phyloP scores from a whole-genome alignment of 2,888 invertebrate genomes.

The Chymomyza amoena region DNA sequence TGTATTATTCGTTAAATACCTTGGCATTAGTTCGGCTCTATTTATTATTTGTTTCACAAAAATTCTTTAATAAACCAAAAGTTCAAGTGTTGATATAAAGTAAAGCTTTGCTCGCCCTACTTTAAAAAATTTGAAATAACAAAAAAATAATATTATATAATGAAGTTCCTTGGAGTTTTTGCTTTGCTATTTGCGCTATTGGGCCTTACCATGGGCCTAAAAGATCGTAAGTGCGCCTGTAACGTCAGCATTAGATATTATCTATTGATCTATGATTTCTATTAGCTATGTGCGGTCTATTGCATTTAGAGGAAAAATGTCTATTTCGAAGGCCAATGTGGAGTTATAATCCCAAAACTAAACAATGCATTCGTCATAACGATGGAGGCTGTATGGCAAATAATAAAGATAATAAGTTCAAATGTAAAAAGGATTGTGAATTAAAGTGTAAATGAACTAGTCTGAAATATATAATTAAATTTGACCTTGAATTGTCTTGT shows the following conservation, averaged over 20 bases:
- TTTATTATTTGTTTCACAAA: neutral
- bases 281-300: constrained; percentile 31
- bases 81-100: too few relatives aligned
- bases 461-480: neutral
- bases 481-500: neutral
- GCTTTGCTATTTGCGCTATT: constrained; percentile 22
- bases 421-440: constrained; percentile 20
- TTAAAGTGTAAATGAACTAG: constrained; percentile 30
- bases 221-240: constrained; percentile 27
- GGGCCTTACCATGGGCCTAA: constrained; percentile 17
- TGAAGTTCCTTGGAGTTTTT: constrained; percentile 27
- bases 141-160: constrained; percentile 11
- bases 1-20: neutral
- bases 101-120: neutral
- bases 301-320: too few relatives aligned
- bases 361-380: constrained; percentile 25
- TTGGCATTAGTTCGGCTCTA: neutral
- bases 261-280: neutral
- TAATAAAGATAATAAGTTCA: constrained; percentile 39
- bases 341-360: constrained; percentile 22
- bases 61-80: neutral
- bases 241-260: neutral
- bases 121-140: neutral
- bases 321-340: constrained; percentile 34
- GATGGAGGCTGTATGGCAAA: constrained; percentile 42